Conservation (phyloP, 35 echinoderm and acorn worm genomes). For the Holothuria glaberrima region DNA sequence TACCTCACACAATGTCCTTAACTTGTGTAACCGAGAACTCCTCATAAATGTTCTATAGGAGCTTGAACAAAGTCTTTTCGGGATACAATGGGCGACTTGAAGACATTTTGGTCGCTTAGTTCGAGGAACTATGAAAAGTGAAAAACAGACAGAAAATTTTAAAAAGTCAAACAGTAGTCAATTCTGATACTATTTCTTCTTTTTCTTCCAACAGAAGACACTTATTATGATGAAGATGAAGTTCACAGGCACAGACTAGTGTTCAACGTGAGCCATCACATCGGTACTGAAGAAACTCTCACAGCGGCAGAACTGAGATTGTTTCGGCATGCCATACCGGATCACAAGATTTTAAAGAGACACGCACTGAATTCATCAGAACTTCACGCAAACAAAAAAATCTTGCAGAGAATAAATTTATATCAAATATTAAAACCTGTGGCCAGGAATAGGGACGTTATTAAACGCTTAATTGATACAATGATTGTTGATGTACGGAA, state of each 20-base stretch:
- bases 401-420: conserved; percentile 87
- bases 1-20: no score
- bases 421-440: conserved; percentile 95
- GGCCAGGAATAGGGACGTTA: conserved; percentile 77
- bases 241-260: conserved; percentile 69
- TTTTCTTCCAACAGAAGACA: conserved; percentile 54
- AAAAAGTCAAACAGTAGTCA: no score
- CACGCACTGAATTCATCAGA: conserved; percentile 57
- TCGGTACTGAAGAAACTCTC: conserved; percentile 78
- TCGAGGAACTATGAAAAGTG: no score
- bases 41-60: no score
- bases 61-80: no score
- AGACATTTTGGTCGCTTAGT: no score
- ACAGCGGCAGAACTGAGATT: conserved; percentile 86
- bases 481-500: conserved; percentile 83
- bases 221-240: not conserved
- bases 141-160: no score
- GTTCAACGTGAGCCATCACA: conserved; percentile 76
- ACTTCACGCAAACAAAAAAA: conserved; percentile 13
- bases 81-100: no score
- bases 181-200: conserved; percentile 1
- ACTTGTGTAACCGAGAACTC: no score
- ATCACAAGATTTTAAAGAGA: conserved; percentile 66
- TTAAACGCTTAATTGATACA: conserved; percentile 95
- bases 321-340: conserved; percentile 70